These are phyloP conservation scores for Fragum fragum DNA, from an alignment of 2,888 invertebrate genomes.

Conservation along the genomic window DNA sequence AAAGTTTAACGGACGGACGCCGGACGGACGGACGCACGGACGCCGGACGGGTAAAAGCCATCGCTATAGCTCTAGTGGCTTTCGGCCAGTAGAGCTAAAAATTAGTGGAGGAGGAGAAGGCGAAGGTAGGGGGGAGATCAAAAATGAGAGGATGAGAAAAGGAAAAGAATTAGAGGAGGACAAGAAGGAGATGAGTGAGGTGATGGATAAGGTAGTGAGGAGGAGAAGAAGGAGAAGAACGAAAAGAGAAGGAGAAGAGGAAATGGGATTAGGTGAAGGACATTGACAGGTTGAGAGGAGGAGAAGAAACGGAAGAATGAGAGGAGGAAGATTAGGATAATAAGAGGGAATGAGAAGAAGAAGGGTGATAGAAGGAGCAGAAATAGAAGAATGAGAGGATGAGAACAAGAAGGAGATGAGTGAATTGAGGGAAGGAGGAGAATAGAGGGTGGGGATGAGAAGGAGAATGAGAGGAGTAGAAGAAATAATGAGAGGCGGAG, in stretches of 20 bases:
- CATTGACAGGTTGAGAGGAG: background rate
- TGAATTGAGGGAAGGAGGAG: background rate
- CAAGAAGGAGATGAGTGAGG: constrained; percentile 66
- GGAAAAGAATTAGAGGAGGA: background rate
- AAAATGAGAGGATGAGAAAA: background rate
- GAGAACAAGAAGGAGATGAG: background rate
- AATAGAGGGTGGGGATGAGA: background rate
- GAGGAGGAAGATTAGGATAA: background rate
- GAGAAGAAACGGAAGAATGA: background rate
- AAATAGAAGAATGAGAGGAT: too few relatives aligned
- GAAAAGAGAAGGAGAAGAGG: background rate
- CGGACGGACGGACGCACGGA: too few relatives aligned
- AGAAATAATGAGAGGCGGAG: too few relatives aligned
- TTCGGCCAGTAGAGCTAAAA: too few relatives aligned
- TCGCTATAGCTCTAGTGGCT: too few relatives aligned
- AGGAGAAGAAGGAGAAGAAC: background rate
- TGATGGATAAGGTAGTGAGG: too few relatives aligned
- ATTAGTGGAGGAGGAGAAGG: background rate
- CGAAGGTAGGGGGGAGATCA: background rate
- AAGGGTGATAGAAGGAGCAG: background rate
- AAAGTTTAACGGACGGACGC: too few relatives aligned
- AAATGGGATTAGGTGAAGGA: background rate
- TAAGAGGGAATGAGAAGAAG: background rate
- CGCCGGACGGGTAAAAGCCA: too few relatives aligned
- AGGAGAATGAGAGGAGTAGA: too few relatives aligned